Evolutionary conservation across 2,888 invertebrate genomes (phyloP), one percentile per base, ranked within the genome.

Genomic region (Tetramorium bicarinatum): DNA sequence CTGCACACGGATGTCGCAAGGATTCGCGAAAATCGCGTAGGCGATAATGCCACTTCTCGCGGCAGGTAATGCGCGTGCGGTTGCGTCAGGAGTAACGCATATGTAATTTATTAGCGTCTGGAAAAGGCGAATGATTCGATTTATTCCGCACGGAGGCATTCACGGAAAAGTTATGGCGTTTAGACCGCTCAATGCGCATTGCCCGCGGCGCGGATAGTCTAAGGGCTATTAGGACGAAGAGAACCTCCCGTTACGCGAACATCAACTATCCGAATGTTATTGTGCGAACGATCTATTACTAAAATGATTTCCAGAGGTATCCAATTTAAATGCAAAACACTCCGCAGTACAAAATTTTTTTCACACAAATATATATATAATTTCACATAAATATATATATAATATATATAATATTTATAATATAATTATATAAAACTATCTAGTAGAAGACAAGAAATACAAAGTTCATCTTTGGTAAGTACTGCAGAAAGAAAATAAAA

Each of bases 21-120:
- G 21, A 71, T 71, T 59, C 59, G 87, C 83, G 84, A 82, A 80
- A 71, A 67, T 21, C 38, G 85, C 83, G 86, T 84, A 81, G 86
- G 90, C 87, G 91, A 89, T 88, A 72, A 79, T 81, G 87, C 56
- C 38, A 38, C 34, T 34, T 49, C 47, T 18, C 62, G 15, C 38
- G n/a, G 59, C 74, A 8, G 38, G 38, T 62, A 76, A 47, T 56
- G n/a, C 77, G 44, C 44, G 56, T 29, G 44, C 47, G 34, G 47
- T 72, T 80, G 79, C 85, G 86, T 88, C 62, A 75, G 29, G 25
- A 82, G 64, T 88, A 81, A 87, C 72, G 66, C 52, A 67, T 54
- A 15, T 25, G 54, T 71, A 56, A 84, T 84, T 80, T 72, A 62
- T 62, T 80, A 52, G 25, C 61, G 59, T 15, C 18, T 56, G 6